Conservation (phyloP, 2,797 vertebrate genomes). For the Brotula barbata region DNA sequence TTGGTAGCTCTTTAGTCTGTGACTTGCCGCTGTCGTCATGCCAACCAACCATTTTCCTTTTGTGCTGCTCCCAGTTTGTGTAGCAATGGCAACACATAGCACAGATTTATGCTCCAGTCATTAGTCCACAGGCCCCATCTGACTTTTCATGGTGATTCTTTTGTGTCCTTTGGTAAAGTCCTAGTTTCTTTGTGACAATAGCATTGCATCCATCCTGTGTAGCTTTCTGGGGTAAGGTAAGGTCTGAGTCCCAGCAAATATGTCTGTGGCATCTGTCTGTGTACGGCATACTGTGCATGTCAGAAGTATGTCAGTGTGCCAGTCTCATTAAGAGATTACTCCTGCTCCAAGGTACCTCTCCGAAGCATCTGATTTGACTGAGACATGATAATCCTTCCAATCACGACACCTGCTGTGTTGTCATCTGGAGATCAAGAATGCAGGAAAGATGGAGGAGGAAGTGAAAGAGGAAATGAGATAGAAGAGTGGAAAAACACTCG, state of each 20-base stretch:
- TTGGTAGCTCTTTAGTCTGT: constrained; percentile 63
- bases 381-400: constrained; percentile 60
- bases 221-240: constrained; percentile 8
- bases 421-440: constrained; percentile 59
- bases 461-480: not conserved
- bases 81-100: constrained; percentile 61
- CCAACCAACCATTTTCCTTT: constrained; percentile 69
- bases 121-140: constrained; percentile 52
- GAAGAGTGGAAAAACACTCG: constrained; percentile 13
- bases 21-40: constrained; percentile 66
- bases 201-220: not conserved
- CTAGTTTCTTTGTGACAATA: constrained; percentile 8
- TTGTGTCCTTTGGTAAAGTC: constrained; percentile 32
- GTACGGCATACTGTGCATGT: constrained; percentile 11
- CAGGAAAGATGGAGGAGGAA: too few species aligned
- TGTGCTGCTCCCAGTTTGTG: constrained; percentile 65
- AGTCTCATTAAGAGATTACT: constrained; percentile 69
- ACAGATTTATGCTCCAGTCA: constrained; percentile 56
- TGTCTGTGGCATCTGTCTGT: constrained; percentile 16
- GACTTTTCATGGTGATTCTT: constrained; percentile 13
- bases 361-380: constrained; percentile 51
- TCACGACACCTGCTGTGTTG: constrained; percentile 64
- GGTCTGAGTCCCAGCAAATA: constrained; percentile 35
- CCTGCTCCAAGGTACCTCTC: constrained; percentile 57
- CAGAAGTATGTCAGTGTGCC: constrained; percentile 60